Base-by-base conservation (phyloP, 2,888 invertebrate species). In the Limnephilus lunatus region DNA sequence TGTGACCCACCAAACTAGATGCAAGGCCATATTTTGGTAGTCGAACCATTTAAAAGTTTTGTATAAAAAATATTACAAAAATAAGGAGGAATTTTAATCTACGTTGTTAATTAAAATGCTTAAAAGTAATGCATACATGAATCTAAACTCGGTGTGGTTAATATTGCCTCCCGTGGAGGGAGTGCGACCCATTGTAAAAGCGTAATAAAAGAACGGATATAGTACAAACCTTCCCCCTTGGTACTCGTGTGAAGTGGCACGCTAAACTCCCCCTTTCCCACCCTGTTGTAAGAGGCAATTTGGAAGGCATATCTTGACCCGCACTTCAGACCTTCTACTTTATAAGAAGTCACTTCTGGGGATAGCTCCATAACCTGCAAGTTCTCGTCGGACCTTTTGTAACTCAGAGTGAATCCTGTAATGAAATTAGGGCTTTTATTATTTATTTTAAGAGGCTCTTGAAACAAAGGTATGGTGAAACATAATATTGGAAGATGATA, bases 271-370 rank as follows among this genome's bases (percentile, higher is more conserved):
- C 98, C 97, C 93, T 96, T 96, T 5, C 98, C 98, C 4, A 98
- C 97, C 93, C 96, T 95, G 95, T 98, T 98, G 94, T 97, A 96
- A 1, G 98, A 97, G 81, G 97, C 96, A 94, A 98, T 95, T 94
- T 97, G 97, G 94, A 98, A 97, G 94, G 97, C 96, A 94, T 98
- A 98, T 91, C 96, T 96, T 86, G 97, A 97, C 89, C 98, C 98
- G 95, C 98, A 98, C 94, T 97, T 97, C 80, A 98, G 95, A 48
- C 97, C 97, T 85, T 96, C 96, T 91, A 98, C 95, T 32, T 97
- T 97, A 94, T 97, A 97, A 92, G 97, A 97, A 82, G 96, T 96
- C 93, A 97, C 96, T 94, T 97, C 97, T 0, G 97, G 96, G 85
- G 97, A 97, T 81, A 98, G 95, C 93, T 96, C 96, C 35, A 97